Base-by-base conservation (phyloP, 2,888 invertebrate genomes). In the Agrochola macilenta region DNA sequence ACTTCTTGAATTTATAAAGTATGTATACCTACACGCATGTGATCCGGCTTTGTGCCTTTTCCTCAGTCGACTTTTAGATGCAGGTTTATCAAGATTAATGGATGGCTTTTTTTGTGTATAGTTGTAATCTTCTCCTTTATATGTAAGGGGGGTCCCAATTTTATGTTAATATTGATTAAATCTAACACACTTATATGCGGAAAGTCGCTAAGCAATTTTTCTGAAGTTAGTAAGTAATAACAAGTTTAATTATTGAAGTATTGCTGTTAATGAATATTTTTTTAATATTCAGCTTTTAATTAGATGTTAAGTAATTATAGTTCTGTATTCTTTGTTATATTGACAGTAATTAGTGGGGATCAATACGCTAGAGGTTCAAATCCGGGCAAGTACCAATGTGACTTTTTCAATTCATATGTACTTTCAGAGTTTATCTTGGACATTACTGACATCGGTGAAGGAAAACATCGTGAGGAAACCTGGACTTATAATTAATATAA, bases 261-360 rank as follows among this genome's bases (percentile, higher is more conserved):
- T 46, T 20, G 57, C 72, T 63, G 60, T 39, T 69, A 70, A 57
- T 65, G 12, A 39, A 39, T 65, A 66, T 72, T 73, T 74, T 76
- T 52, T 75, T 23, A 43, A 72, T 70, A 54, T 23, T 9, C 63
- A 73, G 20, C 58, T 76, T 69, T 74, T 83, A 83, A 80, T 78
- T 74, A 78, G 35, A 52, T 46, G 2, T 63, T 30, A 60, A 66
- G 74, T 76, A 64, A 74, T 79, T 66, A 60, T 30, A 68, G 68
- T 74, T 69, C 46, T 14, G 72, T 78, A 54, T 64, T 74, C 30
- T 69, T 73, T 69, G 11, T 64, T 63, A 46, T 64, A 69, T 52
- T 60, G 30, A 69, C 20, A 26, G 74, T 84, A 87, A 83, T 87
- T 84, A 78, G 35, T 68, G 3, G 14, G 52, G 46, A 66, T 76